These are phyloP conservation scores for Antechinus flavipes DNA, from an alignment of 2,113 vertebrate genomes.

Conservation along the genomic window DNA sequence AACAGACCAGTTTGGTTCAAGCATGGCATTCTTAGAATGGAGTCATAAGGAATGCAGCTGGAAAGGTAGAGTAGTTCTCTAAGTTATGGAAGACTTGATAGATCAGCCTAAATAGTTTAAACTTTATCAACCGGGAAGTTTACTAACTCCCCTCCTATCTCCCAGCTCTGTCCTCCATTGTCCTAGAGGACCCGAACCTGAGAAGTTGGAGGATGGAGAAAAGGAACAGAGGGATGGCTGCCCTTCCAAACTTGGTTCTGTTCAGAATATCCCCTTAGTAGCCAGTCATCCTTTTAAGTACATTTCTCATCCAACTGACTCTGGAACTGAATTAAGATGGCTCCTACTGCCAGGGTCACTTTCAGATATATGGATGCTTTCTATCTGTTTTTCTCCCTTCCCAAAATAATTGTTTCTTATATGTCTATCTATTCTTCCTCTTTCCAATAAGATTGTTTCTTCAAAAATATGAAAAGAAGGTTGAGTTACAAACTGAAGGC, in stretches of 20 bases:
- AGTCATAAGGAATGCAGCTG: background rate
- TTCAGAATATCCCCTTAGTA: background rate
- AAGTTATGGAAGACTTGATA: background rate
- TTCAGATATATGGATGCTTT: background rate
- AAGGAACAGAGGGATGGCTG: background rate
- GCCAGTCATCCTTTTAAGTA: background rate
- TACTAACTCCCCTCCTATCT: background rate
- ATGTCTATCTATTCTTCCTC: background rate
- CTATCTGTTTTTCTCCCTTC: background rate
- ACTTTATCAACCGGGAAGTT: background rate
- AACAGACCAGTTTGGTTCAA: background rate
- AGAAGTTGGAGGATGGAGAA: background rate
- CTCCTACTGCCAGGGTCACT: background rate
- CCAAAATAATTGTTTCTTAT: background rate
- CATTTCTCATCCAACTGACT: background rate
- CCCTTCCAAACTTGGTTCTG: background rate
- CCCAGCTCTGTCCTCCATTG: background rate
- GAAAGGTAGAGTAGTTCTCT: background rate
- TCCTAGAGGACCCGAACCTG: background rate
- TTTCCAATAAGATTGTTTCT: background rate
- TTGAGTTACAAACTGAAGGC: background rate
- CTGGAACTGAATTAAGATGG: background rate
- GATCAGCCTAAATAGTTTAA: background rate
- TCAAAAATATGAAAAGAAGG: background rate
- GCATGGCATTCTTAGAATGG: background rate